Percentiles rank a stretch among this genome's conserved stretches.
Conservation (phyloP, 2,797 vertebrate genomes). For the Pantherophis alleghaniensis region DNA sequence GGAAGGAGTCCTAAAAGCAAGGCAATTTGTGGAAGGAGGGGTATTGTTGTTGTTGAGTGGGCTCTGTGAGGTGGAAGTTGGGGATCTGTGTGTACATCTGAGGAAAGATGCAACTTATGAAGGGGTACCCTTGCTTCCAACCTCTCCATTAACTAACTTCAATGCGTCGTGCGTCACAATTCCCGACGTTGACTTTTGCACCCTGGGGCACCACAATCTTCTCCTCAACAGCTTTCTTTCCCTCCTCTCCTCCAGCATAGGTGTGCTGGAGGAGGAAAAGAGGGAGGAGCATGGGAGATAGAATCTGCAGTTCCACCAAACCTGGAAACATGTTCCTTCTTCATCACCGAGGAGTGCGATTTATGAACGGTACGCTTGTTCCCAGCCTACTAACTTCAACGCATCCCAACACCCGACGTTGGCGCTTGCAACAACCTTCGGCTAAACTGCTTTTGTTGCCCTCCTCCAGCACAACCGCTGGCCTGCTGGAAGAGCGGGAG, state of each 20-base stretch:
- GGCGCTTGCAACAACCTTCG: neutral
- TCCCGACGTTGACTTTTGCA: neutral
- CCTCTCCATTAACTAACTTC: neutral
- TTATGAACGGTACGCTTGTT: no score
- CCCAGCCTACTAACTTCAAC: neutral
- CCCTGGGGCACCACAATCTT: no score
- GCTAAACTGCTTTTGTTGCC: neutral
- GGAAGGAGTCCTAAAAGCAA: rapidly evolving
- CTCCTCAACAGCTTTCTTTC: neutral
- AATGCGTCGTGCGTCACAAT: neutral
- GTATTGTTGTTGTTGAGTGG: neutral
- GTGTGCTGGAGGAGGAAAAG: neutral
- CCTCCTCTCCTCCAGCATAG: neutral
- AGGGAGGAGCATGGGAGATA: neutral
- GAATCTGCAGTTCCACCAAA: neutral
- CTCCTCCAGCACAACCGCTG: neutral
- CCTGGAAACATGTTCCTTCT: neutral
- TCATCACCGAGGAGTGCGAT: neutral
- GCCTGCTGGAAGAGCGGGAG: neutral
- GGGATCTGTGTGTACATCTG: neutral
- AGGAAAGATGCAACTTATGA: neutral
- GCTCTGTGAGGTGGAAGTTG: no score
- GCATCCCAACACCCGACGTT: no score
- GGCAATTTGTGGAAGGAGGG: neutral
- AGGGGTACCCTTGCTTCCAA: neutral